These are phyloP conservation scores for Andrena haemorrhoa DNA, from an alignment of 2,888 invertebrate genomes.

Conservation along the genomic window DNA sequence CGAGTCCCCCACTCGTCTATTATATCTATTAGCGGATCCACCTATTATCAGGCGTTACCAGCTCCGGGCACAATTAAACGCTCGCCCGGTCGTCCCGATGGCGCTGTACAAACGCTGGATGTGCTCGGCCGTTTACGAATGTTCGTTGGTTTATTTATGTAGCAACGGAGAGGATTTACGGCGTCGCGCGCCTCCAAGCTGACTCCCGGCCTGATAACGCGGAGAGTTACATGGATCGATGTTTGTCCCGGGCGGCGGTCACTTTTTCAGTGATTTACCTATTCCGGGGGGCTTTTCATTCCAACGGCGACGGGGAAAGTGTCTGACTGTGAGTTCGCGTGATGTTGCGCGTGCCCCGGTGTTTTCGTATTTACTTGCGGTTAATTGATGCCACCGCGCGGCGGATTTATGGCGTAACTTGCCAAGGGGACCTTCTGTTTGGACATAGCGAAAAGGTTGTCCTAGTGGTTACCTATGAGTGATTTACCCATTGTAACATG, in stretches of 20 bases:
- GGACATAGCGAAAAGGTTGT: too few relatives aligned
- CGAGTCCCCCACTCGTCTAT: not conserved
- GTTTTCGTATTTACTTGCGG: too few relatives aligned
- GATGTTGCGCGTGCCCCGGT: too few relatives aligned
- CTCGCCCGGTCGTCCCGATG: not conserved
- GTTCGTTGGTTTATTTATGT: constrained; percentile 29
- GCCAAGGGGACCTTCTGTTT: too few relatives aligned
- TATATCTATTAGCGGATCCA: constrained; percentile 20
- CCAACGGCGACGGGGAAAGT: not conserved
- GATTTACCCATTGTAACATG: not conserved
- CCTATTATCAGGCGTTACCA: constrained; percentile 20
- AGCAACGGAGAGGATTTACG: constrained; percentile 23
- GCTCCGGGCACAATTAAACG: constrained; percentile 27
- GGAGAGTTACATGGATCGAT: constrained; percentile 16
- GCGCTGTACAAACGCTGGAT: constrained; percentile 13
- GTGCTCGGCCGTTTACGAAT: constrained; percentile 26
- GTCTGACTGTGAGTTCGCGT: not conserved
- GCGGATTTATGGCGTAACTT: too few relatives aligned
- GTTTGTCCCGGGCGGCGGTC: constrained; percentile 6
- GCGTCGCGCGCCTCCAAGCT: not conserved
- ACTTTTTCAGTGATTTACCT: not conserved
- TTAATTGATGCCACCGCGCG: too few relatives aligned
- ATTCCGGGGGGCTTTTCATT: not conserved
- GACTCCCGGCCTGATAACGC: constrained; percentile 25
- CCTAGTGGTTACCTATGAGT: too few relatives aligned